These are phyloP conservation scores for Epistrophella euchroma DNA, from an alignment of 2,888 invertebrate genomes.

Conservation along the genomic window DNA sequence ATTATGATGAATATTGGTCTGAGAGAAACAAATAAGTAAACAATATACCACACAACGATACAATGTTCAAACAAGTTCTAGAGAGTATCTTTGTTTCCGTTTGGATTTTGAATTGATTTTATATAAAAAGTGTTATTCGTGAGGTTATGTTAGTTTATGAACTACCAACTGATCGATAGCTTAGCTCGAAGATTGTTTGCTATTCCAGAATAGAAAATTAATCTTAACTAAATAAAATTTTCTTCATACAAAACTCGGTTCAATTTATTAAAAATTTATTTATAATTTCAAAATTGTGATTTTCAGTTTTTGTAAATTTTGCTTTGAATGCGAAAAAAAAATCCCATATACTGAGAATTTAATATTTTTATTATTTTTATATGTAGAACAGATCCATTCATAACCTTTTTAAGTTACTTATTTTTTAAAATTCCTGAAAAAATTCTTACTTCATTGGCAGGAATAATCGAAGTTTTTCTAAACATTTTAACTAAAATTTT, in stretches of 20 bases:
- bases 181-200: not conserved
- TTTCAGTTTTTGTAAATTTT: too few relatives aligned
- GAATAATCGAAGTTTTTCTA: too few relatives aligned
- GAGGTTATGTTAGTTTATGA: constrained; percentile 14
- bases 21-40: not conserved
- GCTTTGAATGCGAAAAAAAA: too few relatives aligned
- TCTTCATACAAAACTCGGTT: not conserved
- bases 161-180: not conserved
- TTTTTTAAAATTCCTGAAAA: too few relatives aligned
- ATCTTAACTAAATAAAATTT: not conserved
- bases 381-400: too few relatives aligned
- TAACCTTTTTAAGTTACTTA: too few relatives aligned
- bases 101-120: constrained; percentile 11
- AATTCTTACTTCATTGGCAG: too few relatives aligned
- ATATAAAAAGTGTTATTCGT: constrained; percentile 27
- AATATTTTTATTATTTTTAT: too few relatives aligned
- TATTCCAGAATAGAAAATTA: not conserved
- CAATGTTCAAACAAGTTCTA: constrained; percentile 8
- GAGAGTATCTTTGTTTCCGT: not conserved
- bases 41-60: not conserved
- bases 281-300: too few relatives aligned
- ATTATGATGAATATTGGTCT: constrained; percentile 16
- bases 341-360: too few relatives aligned
- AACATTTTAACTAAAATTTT: too few relatives aligned
- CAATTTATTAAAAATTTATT: too few relatives aligned